These are phyloP conservation scores for Apocrypta bakeri DNA, from an alignment of 1,140 invertebrate species.

Conservation along the genomic window DNA sequence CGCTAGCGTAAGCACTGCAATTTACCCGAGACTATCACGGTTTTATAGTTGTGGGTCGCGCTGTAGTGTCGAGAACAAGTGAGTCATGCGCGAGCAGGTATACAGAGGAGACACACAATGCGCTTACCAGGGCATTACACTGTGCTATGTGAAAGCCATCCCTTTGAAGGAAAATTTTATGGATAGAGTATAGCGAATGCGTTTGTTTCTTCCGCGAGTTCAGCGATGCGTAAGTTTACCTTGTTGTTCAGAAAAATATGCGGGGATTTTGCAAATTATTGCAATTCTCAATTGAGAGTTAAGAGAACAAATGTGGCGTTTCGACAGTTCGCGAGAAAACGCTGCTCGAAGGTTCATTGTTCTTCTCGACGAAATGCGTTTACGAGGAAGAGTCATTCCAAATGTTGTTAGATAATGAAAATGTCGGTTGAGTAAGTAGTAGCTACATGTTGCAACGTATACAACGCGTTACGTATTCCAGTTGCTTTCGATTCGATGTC, in stretches of 20 bases:
- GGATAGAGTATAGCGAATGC: neutral
- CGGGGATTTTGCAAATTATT: neutral
- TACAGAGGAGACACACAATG: neutral
- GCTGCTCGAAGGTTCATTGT: neutral
- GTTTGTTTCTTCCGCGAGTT: neutral
- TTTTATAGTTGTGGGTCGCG: slow-evolving; percentile 13
- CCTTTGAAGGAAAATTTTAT: neutral
- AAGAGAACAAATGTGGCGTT: neutral
- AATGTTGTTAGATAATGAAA: neutral
- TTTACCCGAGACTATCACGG: slow-evolving; percentile 16
- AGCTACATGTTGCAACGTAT: neutral
- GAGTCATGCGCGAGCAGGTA: slow-evolving; percentile 5
- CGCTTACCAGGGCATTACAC: neutral
- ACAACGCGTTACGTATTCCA: too few species aligned
- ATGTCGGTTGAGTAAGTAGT: neutral
- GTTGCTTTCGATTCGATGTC: too few species aligned
- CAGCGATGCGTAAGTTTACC: neutral
- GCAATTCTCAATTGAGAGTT: neutral
- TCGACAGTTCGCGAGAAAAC: neutral
- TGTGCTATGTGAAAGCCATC: neutral
- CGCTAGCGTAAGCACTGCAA: neutral
- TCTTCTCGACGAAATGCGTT: neutral
- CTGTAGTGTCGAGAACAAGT: neutral
- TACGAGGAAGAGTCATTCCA: neutral
- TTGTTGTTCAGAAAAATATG: neutral